phyloP scores from a whole-genome alignment of 2,888 invertebrate species.

The Lingula anatina region DNA sequence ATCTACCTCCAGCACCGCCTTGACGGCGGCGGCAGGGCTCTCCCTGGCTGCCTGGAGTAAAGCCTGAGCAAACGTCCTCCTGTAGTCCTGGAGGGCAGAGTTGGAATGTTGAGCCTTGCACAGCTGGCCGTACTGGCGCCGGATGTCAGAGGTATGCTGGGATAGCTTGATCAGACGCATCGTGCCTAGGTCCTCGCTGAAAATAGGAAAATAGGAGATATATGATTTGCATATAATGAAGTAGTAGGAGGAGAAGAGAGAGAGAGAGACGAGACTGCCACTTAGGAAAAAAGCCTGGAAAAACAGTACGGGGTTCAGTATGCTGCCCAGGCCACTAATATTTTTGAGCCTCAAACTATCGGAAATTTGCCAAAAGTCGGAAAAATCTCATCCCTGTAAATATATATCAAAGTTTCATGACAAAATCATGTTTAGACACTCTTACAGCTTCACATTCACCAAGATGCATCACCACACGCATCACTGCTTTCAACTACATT shows the following conservation, averaged over 20 bases:
- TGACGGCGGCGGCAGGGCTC: conserved; percentile 22
- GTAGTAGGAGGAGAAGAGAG: neutral
- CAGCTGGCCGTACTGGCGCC: conserved; percentile 55
- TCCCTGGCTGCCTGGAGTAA: conserved; percentile 46
- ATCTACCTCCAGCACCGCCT: conserved; percentile 23
- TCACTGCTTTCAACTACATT: no score
- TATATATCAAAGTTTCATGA: no score
- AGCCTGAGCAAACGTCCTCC: conserved; percentile 32
- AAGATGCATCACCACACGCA: no score
- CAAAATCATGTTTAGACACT: no score
- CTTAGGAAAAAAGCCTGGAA: no score
- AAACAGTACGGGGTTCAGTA: no score
- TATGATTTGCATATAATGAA: neutral
- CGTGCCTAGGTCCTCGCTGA: conserved; percentile 3
- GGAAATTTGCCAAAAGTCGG: no score
- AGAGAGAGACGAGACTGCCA: neutral
- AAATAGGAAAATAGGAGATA: neutral
- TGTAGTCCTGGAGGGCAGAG: conserved; percentile 14
- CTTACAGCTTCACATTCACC: no score
- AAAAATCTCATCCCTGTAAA: no score
- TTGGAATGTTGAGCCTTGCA: conserved; percentile 31
- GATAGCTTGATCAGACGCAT: conserved; percentile 36
- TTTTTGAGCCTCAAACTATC: no score
- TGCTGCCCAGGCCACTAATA: no score
- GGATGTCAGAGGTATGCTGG: conserved; percentile 40